Evolutionary conservation across 2,113 vertebrate genomes (phyloP).

Genomic region (human (Homo sapiens)): GRCh38 chr4:129597001-129597500

Average conservation of each 20-base stretch:
- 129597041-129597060: neutral
- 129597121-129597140: neutral
- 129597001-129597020: neutral
- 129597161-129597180: neutral
- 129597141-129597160: neutral
- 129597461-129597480: neutral
- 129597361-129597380: neutral
- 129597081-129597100: neutral
- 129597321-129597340: neutral
- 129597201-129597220: neutral
- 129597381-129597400: neutral
- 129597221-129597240: neutral
- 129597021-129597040: neutral
- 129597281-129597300: neutral
- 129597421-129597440: neutral
- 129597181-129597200: neutral
- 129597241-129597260: neutral
- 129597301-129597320: neutral
- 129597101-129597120: neutral
- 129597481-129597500: neutral
- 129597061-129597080: neutral
- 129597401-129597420: neutral
- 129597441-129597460: neutral
- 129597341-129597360: neutral
- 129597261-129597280: neutral